Base-by-base conservation (phyloP, 2,888 invertebrate genomes). In the Leuctra nigra region DNA sequence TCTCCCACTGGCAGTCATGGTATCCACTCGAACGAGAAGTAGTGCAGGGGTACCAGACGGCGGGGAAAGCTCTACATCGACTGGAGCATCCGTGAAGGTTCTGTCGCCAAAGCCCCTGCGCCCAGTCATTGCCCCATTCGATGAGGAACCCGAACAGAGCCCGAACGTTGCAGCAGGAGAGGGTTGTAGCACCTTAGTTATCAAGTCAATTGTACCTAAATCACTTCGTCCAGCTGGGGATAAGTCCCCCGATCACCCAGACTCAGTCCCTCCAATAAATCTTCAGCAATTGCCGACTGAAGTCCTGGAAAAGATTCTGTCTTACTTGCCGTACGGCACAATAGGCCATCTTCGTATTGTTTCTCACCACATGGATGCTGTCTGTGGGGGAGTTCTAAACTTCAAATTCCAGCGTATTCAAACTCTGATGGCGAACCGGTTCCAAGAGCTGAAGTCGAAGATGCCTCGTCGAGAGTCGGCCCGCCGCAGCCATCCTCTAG, bases 401-500 rank as follows among this genome's bases (percentile, higher is more conserved):
- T 85, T 84, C 38, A 90, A 91, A 53, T 94, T 95, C 75, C 84
- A 87, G 69, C 82, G 83, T 64, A 78, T 92, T 41, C 92, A 93
- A 74, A 86, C 86, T 63, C 86, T 88, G 69, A 91, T 93, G 82
- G 76, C 87, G 56, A 82, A 84, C 69, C 81, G 91, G 67, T 92
- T 92, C 72, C 91, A 92, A 73, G 79, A 82, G 50, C 91, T 94
- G 62, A 94, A 94, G 73, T 83, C 87, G 24, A 89, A 91, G 75
- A 90, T 95, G 88, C 95, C 95, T 4, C 79, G 94, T 48, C 76
- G 91, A 60, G 95, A 95, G 71, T 93, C 93, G 1, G 93, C 93
- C 6, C 80, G 95, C 41, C 81, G 94, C 33, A 91, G 87, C 70
- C 95, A 95, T 72, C 89, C 89, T 0, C 75, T 94, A 65, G 91